Conservation (phyloP, 2,888 invertebrate species). For the Eristalis pertinax region DNA sequence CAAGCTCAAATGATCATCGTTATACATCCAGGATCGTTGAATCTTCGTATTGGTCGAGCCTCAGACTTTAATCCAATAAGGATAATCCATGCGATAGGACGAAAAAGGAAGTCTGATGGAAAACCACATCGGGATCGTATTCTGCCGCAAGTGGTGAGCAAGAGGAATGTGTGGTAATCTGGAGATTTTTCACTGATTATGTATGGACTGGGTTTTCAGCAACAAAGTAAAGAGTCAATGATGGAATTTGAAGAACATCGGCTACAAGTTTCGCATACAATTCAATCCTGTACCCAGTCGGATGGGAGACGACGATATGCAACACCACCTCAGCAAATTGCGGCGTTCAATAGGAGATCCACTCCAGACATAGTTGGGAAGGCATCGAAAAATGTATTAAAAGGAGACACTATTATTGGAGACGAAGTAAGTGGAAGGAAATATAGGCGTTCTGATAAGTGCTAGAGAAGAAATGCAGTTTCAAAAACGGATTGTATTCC, state of each 20-base stretch:
- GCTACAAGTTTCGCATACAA: constrained; percentile 90
- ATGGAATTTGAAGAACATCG: constrained; percentile 93
- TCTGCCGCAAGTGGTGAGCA: constrained; percentile 83
- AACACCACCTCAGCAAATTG: constrained; percentile 94
- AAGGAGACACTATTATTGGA: constrained; percentile 87
- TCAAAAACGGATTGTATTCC: no score
- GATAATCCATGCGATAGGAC: constrained; percentile 86
- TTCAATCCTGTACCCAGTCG: constrained; percentile 93
- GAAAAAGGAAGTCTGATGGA: constrained; percentile 80
- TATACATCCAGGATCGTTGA: constrained; percentile 96
- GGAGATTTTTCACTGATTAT: no score
- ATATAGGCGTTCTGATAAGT: no score
- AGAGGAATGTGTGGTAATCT: neutral
- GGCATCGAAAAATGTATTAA: constrained; percentile 84
- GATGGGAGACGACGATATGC: constrained; percentile 90
- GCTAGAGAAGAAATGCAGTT: no score
- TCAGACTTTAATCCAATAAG: constrained; percentile 93
- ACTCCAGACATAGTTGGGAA: constrained; percentile 86
- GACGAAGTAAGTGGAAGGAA: constrained; percentile 83
- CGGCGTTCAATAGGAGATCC: constrained; percentile 92
- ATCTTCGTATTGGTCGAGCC: constrained; percentile 94
- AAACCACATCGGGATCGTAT: constrained; percentile 85
- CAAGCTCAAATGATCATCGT: constrained; percentile 92
- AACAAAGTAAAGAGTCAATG: constrained; percentile 85
- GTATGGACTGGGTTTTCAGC: neutral